Evolutionary conservation across 2,113 vertebrate species (phyloP).

Genomic region (Entomyzon cyanotis): DNA sequence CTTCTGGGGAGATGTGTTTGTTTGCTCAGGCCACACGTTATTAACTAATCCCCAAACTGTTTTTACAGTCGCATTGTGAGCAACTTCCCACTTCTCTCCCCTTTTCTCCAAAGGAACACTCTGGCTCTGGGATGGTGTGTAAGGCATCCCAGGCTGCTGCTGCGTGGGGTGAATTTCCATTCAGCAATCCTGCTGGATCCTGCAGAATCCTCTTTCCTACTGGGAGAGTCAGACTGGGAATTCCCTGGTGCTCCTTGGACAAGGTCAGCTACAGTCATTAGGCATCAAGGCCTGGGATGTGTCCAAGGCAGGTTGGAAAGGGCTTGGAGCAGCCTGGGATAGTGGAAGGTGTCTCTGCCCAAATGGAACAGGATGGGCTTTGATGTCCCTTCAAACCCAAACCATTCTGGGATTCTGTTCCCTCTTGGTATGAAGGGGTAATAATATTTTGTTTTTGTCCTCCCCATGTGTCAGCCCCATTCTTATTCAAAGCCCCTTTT

Average conservation of each 20-base stretch:
- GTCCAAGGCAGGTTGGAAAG: neutral
- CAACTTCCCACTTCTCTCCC: neutral
- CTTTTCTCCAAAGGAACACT: neutral
- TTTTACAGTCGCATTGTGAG: neutral
- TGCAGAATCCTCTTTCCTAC: neutral
- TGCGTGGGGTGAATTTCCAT: neutral
- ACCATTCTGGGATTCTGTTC: neutral
- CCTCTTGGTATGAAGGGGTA: neutral
- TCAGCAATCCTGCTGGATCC: neutral
- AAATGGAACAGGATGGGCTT: neutral
- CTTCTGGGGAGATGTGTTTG: conserved; percentile 38
- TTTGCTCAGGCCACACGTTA: conserved; percentile 53
- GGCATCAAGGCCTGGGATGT: neutral
- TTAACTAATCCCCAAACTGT: conserved; percentile 40
- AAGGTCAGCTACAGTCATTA: rapidly evolving
- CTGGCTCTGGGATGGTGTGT: neutral
- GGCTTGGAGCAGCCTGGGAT: neutral
- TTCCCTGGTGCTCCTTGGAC: neutral
- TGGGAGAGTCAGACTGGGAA: neutral
- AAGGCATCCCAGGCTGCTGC: neutral
- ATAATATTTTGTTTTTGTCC: neutral
- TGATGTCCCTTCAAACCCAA: neutral
- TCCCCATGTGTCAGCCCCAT: rapidly evolving
- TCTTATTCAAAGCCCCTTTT: neutral
- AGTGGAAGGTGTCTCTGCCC: neutral